Percentiles rank a stretch among this genome's conserved stretches.
These are phyloP conservation scores for Ptychoptera contaminata DNA, from an alignment of 2,888 invertebrate species.

Conservation along the genomic window DNA sequence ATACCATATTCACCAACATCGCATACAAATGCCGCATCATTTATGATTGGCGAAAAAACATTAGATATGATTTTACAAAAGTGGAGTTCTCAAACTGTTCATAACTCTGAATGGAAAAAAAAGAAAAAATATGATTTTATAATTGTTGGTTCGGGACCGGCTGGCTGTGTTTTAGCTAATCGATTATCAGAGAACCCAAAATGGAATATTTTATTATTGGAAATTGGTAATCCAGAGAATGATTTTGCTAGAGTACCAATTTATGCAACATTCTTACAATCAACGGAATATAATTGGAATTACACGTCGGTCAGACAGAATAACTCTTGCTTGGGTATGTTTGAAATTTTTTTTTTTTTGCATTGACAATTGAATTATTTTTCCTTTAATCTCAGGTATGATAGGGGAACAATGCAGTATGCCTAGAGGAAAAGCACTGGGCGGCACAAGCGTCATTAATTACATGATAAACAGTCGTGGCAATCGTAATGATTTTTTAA, in stretches of 20 bases:
- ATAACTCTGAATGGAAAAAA: no score
- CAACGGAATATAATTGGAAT: slow-evolving; percentile 48
- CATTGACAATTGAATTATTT: slow-evolving; percentile 17
- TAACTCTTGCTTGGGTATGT: slow-evolving; percentile 34
- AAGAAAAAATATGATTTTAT: slow-evolving; percentile 55
- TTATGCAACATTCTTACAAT: slow-evolving; percentile 22
- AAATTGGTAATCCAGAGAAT: slow-evolving; percentile 34
- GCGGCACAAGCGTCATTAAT: slow-evolving; percentile 34
- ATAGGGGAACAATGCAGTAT: slow-evolving; percentile 17
- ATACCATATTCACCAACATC: slow-evolving; percentile 43
- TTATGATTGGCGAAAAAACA: slow-evolving; percentile 52
- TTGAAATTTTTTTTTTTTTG: slow-evolving; percentile 12
- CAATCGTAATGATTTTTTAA: slow-evolving; percentile 29
- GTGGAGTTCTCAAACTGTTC: slow-evolving; percentile 22
- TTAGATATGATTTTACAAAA: slow-evolving; percentile 42
- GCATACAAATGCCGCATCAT: slow-evolving; percentile 46
- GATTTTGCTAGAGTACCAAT: slow-evolving; percentile 23
- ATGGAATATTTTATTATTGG: slow-evolving; percentile 34
- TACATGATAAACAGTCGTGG: slow-evolving; percentile 35
- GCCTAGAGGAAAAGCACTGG: slow-evolving; percentile 34
- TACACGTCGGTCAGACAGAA: slow-evolving; percentile 50
- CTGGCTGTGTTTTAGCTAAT: slow-evolving; percentile 40
- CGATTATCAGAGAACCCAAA: slow-evolving; percentile 29
- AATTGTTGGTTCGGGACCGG: slow-evolving; percentile 70
- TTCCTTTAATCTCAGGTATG: slow-evolving; percentile 27